phyloP scores from a whole-genome alignment of 2,888 invertebrate genomes.

The Lithodes maja region DNA sequence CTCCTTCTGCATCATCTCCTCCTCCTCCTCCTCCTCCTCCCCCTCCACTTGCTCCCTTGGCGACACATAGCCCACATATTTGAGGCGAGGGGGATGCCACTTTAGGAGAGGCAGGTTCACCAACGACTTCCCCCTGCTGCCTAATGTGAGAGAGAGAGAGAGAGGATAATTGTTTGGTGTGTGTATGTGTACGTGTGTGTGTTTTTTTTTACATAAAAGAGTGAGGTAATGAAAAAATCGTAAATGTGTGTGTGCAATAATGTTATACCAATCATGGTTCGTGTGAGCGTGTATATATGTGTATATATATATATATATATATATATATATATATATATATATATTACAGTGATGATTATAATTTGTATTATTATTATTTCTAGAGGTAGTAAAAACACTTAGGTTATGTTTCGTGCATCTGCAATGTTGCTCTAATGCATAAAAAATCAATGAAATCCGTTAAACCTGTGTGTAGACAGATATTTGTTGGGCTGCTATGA shows the following conservation, averaged over 20 bases:
- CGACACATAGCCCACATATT: neutral
- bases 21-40: neutral
- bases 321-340: too few relatives aligned
- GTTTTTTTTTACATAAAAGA: neutral
- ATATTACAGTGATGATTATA: neutral
- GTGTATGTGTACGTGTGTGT: neutral
- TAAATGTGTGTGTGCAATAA: too few relatives aligned
- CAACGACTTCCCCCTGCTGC: neutral
- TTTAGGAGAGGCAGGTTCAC: constrained; percentile 1
- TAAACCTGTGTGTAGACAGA: too few relatives aligned
- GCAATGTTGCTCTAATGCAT: too few relatives aligned
- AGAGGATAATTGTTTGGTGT: neutral
- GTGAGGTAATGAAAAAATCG: too few relatives aligned
- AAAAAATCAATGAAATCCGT: too few relatives aligned
- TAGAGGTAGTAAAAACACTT: neutral
- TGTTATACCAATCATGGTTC: too few relatives aligned
- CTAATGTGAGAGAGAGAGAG: neutral
- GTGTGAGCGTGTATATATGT: too few relatives aligned
- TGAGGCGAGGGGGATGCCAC: neutral
- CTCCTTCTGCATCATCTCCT: neutral
- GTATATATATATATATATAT: too few relatives aligned
- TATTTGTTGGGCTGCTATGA: too few relatives aligned
- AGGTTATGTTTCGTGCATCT: neutral
- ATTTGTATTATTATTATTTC: neutral
- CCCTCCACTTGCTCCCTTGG: neutral